Base-by-base conservation (phyloP, 2,888 invertebrate genomes). In the Dasysyrphus tricinctus region DNA sequence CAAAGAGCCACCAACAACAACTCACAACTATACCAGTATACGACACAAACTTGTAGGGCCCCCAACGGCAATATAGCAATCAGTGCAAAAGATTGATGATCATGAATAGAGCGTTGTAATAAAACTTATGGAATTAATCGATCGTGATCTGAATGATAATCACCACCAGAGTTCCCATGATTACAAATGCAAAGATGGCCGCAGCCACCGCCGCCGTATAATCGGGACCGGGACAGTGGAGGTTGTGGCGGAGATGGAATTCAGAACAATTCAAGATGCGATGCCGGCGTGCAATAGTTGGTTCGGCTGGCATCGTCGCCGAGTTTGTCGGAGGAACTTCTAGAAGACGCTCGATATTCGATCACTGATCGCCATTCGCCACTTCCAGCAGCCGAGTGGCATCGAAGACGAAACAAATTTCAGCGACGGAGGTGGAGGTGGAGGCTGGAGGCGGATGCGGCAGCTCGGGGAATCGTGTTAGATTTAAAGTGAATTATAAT, bases 51-150 rank as follows among this genome's bases (percentile, higher is more conserved):
- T 57, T 69, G 70, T 67, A 81, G 78, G 51, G 81, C 63, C 57
- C 80, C 81, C 81, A 78, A 63, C 63, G 86, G 81, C 81, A 77
- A 86, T 82, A 78, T 65, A 79, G 82, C 86, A 86, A 86, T 86
- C 86, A 86, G 81, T 74, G 81, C 75, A 79, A 79, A 81, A 82
- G 86, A 86, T 86, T 86, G 86, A 86, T 86, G 86, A 86, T 86
- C 86, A 86, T 86, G 81, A 81, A 86, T 59, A 74, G 80, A 81
- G 75, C 65, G 81, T 57, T 81, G 81, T 47, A 75, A 78, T 79
- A 82, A 86, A 78, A 81, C 81, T 86, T 86, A 86, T 86, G 86
- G 86, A 86, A 86, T 86, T 86, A 86, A 86, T 86, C 86, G 86
- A 81, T 86, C 81, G 86, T 86, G 86, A 81, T 81, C 65, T 75